phyloP scores from a whole-genome alignment of 2,797 vertebrate genomes.

The Rhinophrynus dorsalis region DNA sequence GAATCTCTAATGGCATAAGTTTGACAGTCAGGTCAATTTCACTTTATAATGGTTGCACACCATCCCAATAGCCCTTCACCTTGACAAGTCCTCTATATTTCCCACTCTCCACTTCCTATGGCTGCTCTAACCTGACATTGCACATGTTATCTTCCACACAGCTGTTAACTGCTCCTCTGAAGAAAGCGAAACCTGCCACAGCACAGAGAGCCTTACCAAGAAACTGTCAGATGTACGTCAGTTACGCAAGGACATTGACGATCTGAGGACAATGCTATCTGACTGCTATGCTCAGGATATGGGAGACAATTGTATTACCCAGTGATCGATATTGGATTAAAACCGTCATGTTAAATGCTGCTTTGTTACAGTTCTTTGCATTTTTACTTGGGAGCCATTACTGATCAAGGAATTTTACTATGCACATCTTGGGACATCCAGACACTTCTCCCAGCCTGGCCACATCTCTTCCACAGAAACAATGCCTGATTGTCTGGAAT shows the following conservation, averaged over 20 bases:
- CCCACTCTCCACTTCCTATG: too few species aligned
- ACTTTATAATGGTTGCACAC: too few species aligned
- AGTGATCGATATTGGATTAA: conserved; percentile 65
- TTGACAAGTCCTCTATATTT: too few species aligned
- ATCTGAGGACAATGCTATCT: conserved; percentile 83
- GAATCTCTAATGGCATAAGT: too few species aligned
- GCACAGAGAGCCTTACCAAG: conserved; percentile 75
- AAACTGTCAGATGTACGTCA: conserved; percentile 82
- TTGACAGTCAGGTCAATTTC: too few species aligned
- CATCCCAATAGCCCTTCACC: too few species aligned
- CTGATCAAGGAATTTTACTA: conserved; percentile 52
- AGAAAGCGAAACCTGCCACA: conserved; percentile 75
- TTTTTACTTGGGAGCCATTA: conserved; percentile 61
- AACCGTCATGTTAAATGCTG: conserved; percentile 57
- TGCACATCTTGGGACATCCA: conserved; percentile 25
- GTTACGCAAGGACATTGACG: conserved; percentile 87
- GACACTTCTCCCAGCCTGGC: neutral
- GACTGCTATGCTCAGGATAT: conserved; percentile 90
- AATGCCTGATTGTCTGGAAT: neutral
- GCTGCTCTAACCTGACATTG: too few species aligned
- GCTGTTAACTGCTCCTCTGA: conserved; percentile 81
- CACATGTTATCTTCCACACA: conserved; percentile 62
- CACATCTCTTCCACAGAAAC: conserved; percentile 1
- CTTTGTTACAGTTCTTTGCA: conserved; percentile 54
- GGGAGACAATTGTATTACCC: conserved; percentile 87